A percentile compares a stretch with the other conserved stretches of the same genome.
These are phyloP conservation scores for Clarias magur DNA, from an alignment of 2,113 vertebrate species.

Conservation along the genomic window DNA sequence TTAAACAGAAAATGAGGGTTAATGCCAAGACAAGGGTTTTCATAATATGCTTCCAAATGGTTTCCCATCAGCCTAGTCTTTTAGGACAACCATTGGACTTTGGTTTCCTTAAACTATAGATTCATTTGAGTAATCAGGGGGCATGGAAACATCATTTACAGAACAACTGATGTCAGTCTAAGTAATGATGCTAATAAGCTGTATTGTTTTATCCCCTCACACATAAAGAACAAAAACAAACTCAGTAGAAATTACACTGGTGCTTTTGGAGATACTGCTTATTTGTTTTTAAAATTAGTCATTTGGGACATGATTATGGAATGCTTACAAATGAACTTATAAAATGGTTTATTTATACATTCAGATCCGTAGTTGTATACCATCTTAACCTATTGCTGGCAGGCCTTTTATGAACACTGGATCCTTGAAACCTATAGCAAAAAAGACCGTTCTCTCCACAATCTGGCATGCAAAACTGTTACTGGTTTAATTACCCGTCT, in stretches of 20 bases:
- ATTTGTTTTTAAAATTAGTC: neutral
- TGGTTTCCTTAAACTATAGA: conserved; percentile 55
- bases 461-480: neutral
- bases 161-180: conserved; percentile 61
- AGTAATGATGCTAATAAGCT: conserved; percentile 56
- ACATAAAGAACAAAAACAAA: conserved; percentile 15
- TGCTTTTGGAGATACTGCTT: neutral
- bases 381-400: neutral
- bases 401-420: no score
- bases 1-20: neutral
- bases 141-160: conserved; percentile 52
- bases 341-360: conserved; percentile 19
- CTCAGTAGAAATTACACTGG: conserved; percentile 16
- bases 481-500: neutral
- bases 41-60: neutral
- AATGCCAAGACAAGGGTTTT: conserved; percentile 21
- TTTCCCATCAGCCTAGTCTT: conserved; percentile 27
- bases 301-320: conserved; percentile 6
- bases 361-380: neutral
- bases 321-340: neutral
- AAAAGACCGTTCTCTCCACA: no score
- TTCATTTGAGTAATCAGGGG: conserved; percentile 61
- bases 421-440: neutral
- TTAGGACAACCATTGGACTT: conserved; percentile 55
- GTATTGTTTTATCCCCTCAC: conserved; percentile 57